Base-by-base conservation (phyloP, 2,797 vertebrate species). In the Bucorvus abyssinicus region DNA sequence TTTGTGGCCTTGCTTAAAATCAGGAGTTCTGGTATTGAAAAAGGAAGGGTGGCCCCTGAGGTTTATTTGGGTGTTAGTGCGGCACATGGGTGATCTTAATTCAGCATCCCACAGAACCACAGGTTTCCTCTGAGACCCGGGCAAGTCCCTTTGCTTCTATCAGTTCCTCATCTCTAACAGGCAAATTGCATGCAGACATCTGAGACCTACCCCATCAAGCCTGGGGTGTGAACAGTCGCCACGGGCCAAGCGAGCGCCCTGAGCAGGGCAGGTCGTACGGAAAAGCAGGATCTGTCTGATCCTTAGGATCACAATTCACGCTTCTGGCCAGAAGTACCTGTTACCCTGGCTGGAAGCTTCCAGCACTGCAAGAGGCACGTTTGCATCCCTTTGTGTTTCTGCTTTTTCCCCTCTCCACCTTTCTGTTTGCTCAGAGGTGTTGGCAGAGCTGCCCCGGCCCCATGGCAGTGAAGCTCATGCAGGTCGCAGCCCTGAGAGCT, bases 271-370 rank as follows among this genome's bases (percentile, higher is more conserved):
- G 85, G 10, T 60, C 29, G 73, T 27, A 50, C 3, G 9, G 92
- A 80, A 92, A 87, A 94, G 88, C 90, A 93, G 89, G 87, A 57
- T 95, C 85, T 78, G 89, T 91, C 64, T 92, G 92, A 47, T 90
- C 87, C 73, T 86, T 1, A 11, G 49, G 14, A 68, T 90, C 61
- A 50, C 36, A 81, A 88, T 78, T 50, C 40, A 4, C 76, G 76
- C 84, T 93, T 70, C 93, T 93, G 87, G 89, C 80, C 76, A 91
- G 79, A 52, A 84, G 70, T 21, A 27, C 89, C 56, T 76, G 69
- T 79, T 45, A 63, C 42, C 71, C 76, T 55, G 49, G 79, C 91
- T 86, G 91, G 76, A 29, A 94, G 36, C 76, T 88, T 11, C 79
- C 76, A 87, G 84, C 47, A 0, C 79, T 65, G 75, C 73, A 73